These are phyloP conservation scores for Camponotus fellah DNA, from an alignment of 2,888 invertebrate genomes.

Conservation along the genomic window DNA sequence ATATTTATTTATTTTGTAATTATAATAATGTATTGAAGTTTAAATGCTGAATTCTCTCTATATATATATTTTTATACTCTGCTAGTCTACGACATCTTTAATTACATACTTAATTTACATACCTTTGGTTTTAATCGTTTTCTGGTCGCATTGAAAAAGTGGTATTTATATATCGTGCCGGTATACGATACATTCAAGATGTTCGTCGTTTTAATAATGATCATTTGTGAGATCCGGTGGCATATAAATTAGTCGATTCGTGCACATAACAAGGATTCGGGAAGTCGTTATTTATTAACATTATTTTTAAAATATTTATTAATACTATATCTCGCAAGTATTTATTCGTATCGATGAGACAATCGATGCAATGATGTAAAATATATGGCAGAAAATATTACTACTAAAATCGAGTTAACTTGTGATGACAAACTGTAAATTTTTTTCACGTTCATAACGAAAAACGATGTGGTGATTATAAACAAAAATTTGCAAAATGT, in stretches of 20 bases:
- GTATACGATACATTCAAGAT: neutral
- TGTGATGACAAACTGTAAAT: neutral
- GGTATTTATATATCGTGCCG: neutral
- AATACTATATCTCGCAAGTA: neutral
- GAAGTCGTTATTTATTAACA: neutral
- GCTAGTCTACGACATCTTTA: neutral
- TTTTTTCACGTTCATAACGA: neutral
- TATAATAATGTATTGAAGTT: neutral
- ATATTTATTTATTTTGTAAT: neutral
- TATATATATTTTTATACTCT: conserved; percentile 4
- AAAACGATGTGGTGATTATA: neutral
- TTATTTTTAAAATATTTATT: conserved; percentile 30
- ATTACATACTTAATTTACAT: conserved; percentile 5
- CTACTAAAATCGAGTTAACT: neutral
- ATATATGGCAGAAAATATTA: neutral
- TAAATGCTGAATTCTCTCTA: neutral
- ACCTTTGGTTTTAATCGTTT: conserved; percentile 8
- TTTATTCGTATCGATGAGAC: conserved; percentile 13
- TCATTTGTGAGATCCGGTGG: conserved; percentile 5
- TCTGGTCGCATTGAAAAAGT: neutral
- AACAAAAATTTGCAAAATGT: neutral
- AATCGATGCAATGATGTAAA: neutral
- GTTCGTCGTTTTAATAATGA: conserved; percentile 35
- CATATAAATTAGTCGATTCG: conserved; percentile 47
- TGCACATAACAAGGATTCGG: neutral